Conservation (phyloP, 2,113 vertebrate genomes). For the Probosciger aterrimus region DNA sequence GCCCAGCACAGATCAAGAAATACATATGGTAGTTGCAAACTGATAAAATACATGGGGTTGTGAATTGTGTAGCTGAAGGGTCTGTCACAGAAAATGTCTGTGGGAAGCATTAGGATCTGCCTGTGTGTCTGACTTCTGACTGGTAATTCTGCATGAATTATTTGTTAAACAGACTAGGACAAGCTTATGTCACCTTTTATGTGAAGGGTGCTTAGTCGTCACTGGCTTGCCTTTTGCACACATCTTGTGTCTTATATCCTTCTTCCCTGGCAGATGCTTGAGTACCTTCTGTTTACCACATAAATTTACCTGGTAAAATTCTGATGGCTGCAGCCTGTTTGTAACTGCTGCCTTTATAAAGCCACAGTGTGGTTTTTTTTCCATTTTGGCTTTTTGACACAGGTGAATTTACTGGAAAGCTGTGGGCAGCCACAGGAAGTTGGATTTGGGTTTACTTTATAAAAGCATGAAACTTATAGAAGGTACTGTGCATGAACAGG, state of each 20-base stretch:
- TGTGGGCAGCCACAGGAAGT: neutral
- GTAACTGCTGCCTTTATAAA: neutral
- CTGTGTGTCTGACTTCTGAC: neutral
- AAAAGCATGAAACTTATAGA: neutral
- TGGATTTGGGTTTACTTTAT: neutral
- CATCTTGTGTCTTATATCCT: neutral
- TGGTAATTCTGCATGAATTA: neutral
- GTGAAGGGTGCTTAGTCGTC: neutral
- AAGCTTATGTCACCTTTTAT: rapidly evolving
- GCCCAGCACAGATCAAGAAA: neutral
- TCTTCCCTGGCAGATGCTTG: neutral
- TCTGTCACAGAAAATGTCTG: neutral
- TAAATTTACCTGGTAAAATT: neutral
- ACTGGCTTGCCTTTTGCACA: neutral
- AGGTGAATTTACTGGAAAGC: neutral
- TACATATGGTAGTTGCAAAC: neutral
- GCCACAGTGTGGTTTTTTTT: neutral
- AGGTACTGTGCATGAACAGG: neutral
- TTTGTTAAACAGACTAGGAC: neutral
- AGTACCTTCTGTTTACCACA: neutral
- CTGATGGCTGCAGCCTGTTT: neutral
- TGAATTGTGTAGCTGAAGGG: neutral
- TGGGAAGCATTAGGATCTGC: neutral
- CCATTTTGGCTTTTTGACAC: neutral
- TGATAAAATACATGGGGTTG: neutral